Evolutionary conservation across 2,113 vertebrate genomes (phyloP).

Genomic region (Actenoides lindsayi): DNA sequence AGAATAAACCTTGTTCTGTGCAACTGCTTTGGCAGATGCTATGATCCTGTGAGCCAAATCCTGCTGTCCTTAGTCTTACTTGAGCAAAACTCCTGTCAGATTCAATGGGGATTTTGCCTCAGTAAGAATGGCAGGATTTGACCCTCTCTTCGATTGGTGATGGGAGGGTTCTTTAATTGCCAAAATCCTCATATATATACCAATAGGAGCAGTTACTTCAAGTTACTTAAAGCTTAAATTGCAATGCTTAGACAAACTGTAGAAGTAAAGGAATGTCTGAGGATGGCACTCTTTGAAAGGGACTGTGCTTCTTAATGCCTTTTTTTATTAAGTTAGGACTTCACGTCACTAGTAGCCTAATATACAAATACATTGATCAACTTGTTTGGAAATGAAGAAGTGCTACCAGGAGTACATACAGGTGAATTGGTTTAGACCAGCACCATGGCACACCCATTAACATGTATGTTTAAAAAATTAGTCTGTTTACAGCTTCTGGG

Average conservation of each 20-base stretch:
- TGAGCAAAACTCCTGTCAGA: slow-evolving; percentile 68
- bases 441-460: not conserved
- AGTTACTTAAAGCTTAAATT: not conserved
- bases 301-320: not conserved
- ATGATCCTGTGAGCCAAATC: slow-evolving; percentile 72
- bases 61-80: slow-evolving; percentile 69
- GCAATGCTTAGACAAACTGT: not conserved
- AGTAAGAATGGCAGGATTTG: slow-evolving; percentile 41
- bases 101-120: slow-evolving; percentile 54
- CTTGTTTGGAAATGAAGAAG: not conserved
- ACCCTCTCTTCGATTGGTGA: slow-evolving; percentile 2
- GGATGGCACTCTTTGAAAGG: not conserved
- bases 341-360: not conserved
- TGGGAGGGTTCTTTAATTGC: not conserved
- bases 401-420: not conserved
- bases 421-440: not conserved
- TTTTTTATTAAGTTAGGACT: not conserved
- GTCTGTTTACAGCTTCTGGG: not conserved
- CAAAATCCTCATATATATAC: not conserved
- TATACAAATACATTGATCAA: not conserved
- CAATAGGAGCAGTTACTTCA: not conserved
- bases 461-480: not conserved
- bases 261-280: not conserved
- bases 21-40: slow-evolving; percentile 70
- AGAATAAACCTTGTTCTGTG: slow-evolving; percentile 71